These are phyloP conservation scores for Scomberomorus guttatus DNA, from an alignment of 2,797 vertebrate species.

Conservation along the genomic window DNA sequence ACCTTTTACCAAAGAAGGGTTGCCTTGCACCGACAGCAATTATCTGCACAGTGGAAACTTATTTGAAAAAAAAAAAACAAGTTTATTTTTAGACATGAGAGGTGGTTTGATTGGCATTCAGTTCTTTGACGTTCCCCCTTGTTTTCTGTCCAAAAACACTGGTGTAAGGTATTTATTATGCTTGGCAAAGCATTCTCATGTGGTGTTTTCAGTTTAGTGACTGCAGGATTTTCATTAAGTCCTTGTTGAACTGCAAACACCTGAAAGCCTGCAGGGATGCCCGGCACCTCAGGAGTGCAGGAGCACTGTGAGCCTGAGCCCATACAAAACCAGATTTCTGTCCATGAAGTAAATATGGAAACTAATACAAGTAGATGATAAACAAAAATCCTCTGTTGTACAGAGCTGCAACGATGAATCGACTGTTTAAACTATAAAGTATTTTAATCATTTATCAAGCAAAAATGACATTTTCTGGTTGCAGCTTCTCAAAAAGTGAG, in stretches of 20 bases:
- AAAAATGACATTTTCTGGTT: too few relatives aligned
- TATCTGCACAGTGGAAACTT: slow-evolving; percentile 80
- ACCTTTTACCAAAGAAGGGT: slow-evolving; percentile 77
- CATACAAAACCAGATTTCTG: background rate
- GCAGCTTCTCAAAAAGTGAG: too few relatives aligned
- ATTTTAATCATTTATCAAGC: too few relatives aligned
- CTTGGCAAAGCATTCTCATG: background rate
- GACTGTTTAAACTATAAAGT: too few relatives aligned
- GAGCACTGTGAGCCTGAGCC: background rate
- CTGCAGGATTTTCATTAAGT: slow-evolving; percentile 29
- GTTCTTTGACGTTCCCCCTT: slow-evolving; percentile 13
- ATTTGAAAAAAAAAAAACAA: slow-evolving; percentile 46
- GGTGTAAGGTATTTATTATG: slow-evolving; percentile 22
- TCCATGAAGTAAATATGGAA: background rate
- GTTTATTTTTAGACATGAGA: slow-evolving; percentile 83
- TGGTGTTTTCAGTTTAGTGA: slow-evolving; percentile 21
- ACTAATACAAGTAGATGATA: background rate
- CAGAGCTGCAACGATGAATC: too few relatives aligned
- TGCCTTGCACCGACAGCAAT: slow-evolving; percentile 71
- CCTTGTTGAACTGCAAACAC: slow-evolving; percentile 32
- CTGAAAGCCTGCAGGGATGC: slow-evolving; percentile 10
- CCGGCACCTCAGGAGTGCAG: background rate
- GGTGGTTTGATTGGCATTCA: slow-evolving; percentile 47
- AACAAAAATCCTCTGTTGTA: background rate
- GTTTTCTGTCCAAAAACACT: background rate